Conservation (phyloP, 2,888 invertebrate genomes). For the Caenorhabditis zanzibari region DNA sequence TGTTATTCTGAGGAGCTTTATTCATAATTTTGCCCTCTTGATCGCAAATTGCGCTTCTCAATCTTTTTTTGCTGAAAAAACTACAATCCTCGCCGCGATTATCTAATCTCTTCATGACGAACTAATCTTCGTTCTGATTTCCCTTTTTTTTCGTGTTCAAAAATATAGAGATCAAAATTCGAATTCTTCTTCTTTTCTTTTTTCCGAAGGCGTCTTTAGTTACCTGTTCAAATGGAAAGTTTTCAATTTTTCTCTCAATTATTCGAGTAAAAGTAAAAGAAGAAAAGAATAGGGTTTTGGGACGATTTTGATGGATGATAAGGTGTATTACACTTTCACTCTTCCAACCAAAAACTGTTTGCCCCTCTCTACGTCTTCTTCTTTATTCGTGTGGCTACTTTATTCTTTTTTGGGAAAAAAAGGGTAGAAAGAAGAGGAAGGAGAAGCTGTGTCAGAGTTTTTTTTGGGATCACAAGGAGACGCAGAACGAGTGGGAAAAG, state of each 20-base stretch:
- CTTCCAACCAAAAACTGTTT: conserved; percentile 19
- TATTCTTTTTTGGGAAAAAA: conserved; percentile 20
- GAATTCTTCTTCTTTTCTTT: neutral
- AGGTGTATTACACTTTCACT: conserved; percentile 44
- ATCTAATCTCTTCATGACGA: conserved; percentile 16
- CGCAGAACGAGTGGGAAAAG: conserved; percentile 15
- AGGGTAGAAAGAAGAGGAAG: conserved; percentile 1
- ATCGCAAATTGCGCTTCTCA: neutral
- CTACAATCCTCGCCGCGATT: neutral
- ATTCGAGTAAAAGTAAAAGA: neutral
- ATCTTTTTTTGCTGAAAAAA: neutral
- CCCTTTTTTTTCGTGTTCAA: neutral
- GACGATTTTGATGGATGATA: conserved; percentile 32
- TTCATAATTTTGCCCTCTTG: neutral
- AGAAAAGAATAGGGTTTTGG: neutral
- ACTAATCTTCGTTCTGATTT: conserved; percentile 17
- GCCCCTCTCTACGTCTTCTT: conserved; percentile 15
- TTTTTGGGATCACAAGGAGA: conserved; percentile 26
- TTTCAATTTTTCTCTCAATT: neutral
- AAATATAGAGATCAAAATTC: conserved; percentile 4
- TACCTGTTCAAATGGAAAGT: neutral
- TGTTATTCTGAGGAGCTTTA: neutral
- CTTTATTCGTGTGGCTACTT: conserved; percentile 34
- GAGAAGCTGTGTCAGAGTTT: conserved; percentile 25
- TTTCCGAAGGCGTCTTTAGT: neutral